phyloP scores from a whole-genome alignment of 1,140 invertebrate genomes.

The Scaptomyza graminum region DNA sequence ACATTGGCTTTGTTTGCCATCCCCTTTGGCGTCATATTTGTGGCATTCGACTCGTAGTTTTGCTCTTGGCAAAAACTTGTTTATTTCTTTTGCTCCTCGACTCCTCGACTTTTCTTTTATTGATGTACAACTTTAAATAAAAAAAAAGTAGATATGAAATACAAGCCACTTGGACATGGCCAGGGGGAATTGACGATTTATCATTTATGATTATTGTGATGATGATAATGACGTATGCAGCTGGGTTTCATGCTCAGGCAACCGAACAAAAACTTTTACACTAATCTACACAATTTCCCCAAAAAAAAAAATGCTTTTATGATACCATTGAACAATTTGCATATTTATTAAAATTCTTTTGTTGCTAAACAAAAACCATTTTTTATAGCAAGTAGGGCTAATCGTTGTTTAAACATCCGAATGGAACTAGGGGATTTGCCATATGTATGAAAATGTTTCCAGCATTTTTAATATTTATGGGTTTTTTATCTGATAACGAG shows the following conservation, averaged over 20 bases:
- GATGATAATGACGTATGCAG: constrained; percentile 43
- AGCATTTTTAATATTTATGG: too few species aligned
- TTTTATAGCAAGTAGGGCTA: constrained; percentile 9
- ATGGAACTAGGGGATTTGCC: background rate
- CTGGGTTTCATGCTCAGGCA: constrained; percentile 29
- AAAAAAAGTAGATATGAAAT: constrained; percentile 27
- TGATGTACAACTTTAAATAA: constrained; percentile 42
- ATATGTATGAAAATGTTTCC: background rate
- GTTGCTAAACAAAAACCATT: constrained; percentile 1
- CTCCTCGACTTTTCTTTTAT: constrained; percentile 43
- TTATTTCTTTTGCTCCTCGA: constrained; percentile 49
- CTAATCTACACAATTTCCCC: constrained; percentile 48
- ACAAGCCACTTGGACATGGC: constrained; percentile 50
- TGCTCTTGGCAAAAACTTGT: constrained; percentile 49
- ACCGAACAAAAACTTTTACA: constrained; percentile 24
- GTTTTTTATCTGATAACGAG: background rate
- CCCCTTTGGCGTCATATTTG: constrained; percentile 18
- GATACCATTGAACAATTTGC: constrained; percentile 52
- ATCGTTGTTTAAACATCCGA: constrained; percentile 28
- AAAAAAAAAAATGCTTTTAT: constrained; percentile 33
- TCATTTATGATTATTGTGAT: constrained; percentile 65
- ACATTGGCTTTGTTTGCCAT: constrained; percentile 53
- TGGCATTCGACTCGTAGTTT: constrained; percentile 32
- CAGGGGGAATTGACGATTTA: constrained; percentile 66
- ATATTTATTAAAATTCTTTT: constrained; percentile 50